Conservation (phyloP, 2,888 invertebrate genomes). For the Oxytorus armatus region DNA sequence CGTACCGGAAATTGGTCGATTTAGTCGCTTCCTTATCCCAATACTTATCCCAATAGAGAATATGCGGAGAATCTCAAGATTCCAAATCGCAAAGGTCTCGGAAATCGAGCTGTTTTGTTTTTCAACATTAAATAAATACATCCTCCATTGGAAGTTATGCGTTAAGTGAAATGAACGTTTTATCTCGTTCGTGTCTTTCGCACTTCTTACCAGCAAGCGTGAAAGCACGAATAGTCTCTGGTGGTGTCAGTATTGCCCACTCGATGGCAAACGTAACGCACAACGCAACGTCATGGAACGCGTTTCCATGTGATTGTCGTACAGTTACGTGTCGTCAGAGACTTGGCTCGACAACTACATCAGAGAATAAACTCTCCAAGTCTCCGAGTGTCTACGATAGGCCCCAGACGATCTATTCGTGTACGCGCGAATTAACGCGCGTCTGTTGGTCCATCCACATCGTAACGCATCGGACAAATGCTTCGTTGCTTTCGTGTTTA, state of each 20-base stretch:
- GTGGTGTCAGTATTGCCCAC: neutral
- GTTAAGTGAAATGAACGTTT: constrained; percentile 12
- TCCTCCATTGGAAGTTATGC: neutral
- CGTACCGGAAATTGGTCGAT: too few relatives aligned
- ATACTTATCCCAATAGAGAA: too few relatives aligned
- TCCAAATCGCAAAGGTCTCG: too few relatives aligned
- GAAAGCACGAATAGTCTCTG: constrained; percentile 1
- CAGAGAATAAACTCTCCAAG: constrained; percentile 15
- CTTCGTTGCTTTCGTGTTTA: constrained; percentile 7
- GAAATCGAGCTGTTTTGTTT: too few relatives aligned
- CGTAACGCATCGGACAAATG: neutral
- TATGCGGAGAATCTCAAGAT: too few relatives aligned
- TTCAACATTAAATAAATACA: neutral
- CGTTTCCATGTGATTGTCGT: neutral
- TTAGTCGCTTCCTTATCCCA: too few relatives aligned
- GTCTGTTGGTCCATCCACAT: neutral
- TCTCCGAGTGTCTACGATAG: constrained; percentile 33
- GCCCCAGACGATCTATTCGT: constrained; percentile 35
- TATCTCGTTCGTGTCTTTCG: neutral
- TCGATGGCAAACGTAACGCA: neutral
- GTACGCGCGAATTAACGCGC: neutral
- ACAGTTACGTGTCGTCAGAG: constrained; percentile 32
- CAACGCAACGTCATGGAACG: constrained; percentile 28
- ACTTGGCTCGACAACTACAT: constrained; percentile 3
- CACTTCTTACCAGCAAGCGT: neutral